phyloP scores from a whole-genome alignment of 2,888 invertebrate species.

The Lymantria dispar region DNA sequence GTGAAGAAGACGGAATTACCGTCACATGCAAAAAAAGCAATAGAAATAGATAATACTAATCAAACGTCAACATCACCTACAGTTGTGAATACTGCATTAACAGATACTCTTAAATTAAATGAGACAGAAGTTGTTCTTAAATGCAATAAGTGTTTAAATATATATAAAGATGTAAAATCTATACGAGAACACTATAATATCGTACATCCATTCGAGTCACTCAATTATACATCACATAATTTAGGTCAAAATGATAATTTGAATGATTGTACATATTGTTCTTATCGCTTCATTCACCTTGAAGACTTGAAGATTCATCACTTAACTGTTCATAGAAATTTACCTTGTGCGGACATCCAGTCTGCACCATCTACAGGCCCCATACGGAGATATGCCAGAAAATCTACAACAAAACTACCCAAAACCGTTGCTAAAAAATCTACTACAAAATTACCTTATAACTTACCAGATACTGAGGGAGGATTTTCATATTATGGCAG shows the following conservation, averaged over 20 bases:
- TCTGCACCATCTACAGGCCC: background rate
- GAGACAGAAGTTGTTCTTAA: slow-evolving; percentile 46
- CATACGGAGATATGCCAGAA: slow-evolving; percentile 42
- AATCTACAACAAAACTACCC: slow-evolving; percentile 62
- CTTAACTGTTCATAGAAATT: slow-evolving; percentile 33
- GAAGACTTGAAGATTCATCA: slow-evolving; percentile 50
- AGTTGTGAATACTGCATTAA: slow-evolving; percentile 40
- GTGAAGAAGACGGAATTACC: slow-evolving; percentile 34
- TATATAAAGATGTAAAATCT: slow-evolving; percentile 46
- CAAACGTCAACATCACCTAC: background rate
- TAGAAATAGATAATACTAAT: background rate
- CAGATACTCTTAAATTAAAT: background rate
- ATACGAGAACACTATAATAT: slow-evolving; percentile 49
- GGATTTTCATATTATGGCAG: slow-evolving; percentile 76
- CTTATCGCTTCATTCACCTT: slow-evolving; percentile 39
- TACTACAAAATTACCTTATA: slow-evolving; percentile 65
- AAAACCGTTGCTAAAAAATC: slow-evolving; percentile 70
- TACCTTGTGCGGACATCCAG: slow-evolving; percentile 15
- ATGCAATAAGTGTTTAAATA: slow-evolving; percentile 65
- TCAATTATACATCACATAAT: background rate
- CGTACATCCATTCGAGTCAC: background rate
- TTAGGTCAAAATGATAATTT: slow-evolving; percentile 34
- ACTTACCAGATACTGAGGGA: slow-evolving; percentile 26
- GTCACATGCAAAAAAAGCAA: slow-evolving; percentile 1
- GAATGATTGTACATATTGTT: slow-evolving; percentile 42